These are phyloP conservation scores for Forbesichthys agassizii DNA, from an alignment of 2,113 vertebrate genomes.

Conservation along the genomic window DNA sequence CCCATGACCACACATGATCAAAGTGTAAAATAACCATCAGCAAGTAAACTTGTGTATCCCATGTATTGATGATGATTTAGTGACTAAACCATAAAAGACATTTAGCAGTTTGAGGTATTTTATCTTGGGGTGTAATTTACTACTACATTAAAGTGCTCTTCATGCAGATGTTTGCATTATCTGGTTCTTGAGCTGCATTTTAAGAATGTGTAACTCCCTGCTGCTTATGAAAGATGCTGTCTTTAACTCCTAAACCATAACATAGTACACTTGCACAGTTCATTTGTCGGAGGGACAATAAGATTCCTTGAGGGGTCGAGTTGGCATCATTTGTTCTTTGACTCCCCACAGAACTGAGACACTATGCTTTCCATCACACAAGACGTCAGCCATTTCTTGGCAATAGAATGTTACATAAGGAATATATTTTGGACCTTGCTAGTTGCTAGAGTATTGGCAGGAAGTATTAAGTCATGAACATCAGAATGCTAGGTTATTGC, in stretches of 20 bases:
- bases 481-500: conserved; percentile 7
- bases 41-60: conserved; percentile 1
- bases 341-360: conserved; percentile 20
- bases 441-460: neutral
- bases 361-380: conserved; percentile 28
- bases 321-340: conserved; percentile 41
- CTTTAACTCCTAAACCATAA: conserved; percentile 43
- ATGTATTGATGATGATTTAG: neutral
- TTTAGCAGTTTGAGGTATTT: conserved; percentile 3
- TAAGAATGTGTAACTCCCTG: conserved; percentile 31
- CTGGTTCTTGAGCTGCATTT: conserved; percentile 23
- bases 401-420: conserved; percentile 43
- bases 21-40: neutral
- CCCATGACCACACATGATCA: neutral
- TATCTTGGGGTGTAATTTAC: conserved; percentile 30
- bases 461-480: conserved; percentile 29
- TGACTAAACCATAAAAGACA: neutral
- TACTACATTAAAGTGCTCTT: conserved; percentile 44
- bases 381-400: conserved; percentile 33
- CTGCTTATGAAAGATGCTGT: conserved; percentile 29
- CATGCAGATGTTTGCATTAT: conserved; percentile 24
- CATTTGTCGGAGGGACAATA: conserved; percentile 51
- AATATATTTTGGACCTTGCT: conserved; percentile 2
- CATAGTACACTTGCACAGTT: conserved; percentile 39
- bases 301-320: conserved; percentile 54